These are phyloP conservation scores for Mimas tiliae DNA, from an alignment of 2,888 invertebrate species.

Conservation along the genomic window DNA sequence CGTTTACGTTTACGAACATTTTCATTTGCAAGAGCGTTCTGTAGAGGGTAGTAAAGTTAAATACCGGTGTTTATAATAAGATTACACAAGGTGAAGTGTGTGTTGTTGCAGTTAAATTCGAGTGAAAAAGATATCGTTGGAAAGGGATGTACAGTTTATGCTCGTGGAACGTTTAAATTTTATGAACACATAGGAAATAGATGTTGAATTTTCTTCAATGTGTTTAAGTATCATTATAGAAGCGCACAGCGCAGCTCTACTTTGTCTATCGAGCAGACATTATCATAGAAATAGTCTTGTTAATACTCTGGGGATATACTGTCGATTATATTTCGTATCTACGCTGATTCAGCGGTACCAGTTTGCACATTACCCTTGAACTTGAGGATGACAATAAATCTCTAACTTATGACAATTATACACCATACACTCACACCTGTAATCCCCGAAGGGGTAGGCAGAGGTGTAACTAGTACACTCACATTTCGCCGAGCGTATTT, in stretches of 20 bases:
- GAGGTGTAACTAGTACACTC: too few relatives aligned
- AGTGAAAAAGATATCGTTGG: slow-evolving; percentile 15
- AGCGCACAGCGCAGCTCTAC: slow-evolving; percentile 8
- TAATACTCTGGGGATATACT: slow-evolving; percentile 31
- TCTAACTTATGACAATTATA: neutral
- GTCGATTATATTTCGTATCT: slow-evolving; percentile 34
- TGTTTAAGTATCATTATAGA: slow-evolving; percentile 16
- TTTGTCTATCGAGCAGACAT: slow-evolving; percentile 29
- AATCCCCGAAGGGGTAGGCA: too few relatives aligned
- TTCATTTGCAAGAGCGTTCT: slow-evolving; percentile 57
- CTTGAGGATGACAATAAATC: slow-evolving; percentile 30
- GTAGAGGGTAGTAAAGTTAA: slow-evolving; percentile 57
- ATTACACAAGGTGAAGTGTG: slow-evolving; percentile 37
- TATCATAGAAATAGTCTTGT: slow-evolving; percentile 33
- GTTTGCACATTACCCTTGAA: slow-evolving; percentile 48
- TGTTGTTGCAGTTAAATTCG: slow-evolving; percentile 28
- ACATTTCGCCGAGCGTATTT: too few relatives aligned
- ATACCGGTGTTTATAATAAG: slow-evolving; percentile 56
- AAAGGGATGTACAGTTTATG: slow-evolving; percentile 30
- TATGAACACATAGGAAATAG: slow-evolving; percentile 35
- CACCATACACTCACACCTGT: too few relatives aligned
- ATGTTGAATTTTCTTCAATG: slow-evolving; percentile 31
- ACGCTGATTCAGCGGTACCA: slow-evolving; percentile 27
- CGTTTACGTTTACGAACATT: slow-evolving; percentile 66
- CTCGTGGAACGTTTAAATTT: slow-evolving; percentile 34